Conservation (phyloP, 2,888 invertebrate species). For the Aphodius granarius region DNA sequence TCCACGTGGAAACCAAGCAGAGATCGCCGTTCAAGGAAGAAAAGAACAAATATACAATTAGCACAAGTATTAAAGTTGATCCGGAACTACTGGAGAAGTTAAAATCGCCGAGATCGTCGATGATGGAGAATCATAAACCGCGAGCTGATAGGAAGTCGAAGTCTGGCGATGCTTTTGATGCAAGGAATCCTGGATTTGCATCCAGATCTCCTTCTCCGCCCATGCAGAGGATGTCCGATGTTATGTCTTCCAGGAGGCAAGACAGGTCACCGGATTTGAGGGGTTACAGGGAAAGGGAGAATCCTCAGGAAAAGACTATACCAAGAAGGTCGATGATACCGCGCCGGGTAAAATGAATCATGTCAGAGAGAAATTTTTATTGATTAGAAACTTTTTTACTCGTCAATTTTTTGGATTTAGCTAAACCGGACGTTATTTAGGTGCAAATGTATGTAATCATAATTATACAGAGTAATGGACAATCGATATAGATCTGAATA, state of each 20-base stretch:
- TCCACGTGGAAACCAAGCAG: conserved; percentile 20
- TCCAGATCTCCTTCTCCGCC: neutral
- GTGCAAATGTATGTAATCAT: neutral
- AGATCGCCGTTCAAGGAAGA: conserved; percentile 20
- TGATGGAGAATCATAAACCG: neutral
- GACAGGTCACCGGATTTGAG: neutral
- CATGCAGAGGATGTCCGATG: neutral
- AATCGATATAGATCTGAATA: neutral
- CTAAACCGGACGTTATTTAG: neutral
- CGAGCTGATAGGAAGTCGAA: neutral
- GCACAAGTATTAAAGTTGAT: conserved; percentile 27
- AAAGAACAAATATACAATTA: conserved; percentile 26
- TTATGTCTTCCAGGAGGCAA: neutral
- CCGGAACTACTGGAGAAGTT: conserved; percentile 23
- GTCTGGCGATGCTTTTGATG: neutral
- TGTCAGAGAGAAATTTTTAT: neutral
- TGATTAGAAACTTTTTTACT: neutral
- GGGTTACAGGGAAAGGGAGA: neutral
- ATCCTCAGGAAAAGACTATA: neutral
- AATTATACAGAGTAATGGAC: neutral
- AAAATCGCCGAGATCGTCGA: conserved; percentile 6
- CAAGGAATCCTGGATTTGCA: no score
- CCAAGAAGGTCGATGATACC: conserved; percentile 8
- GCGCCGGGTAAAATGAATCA: conserved; percentile 4
- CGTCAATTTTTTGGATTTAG: neutral